These are phyloP conservation scores for Geotrupes spiniger DNA, from an alignment of 2,888 invertebrate species.

Conservation along the genomic window DNA sequence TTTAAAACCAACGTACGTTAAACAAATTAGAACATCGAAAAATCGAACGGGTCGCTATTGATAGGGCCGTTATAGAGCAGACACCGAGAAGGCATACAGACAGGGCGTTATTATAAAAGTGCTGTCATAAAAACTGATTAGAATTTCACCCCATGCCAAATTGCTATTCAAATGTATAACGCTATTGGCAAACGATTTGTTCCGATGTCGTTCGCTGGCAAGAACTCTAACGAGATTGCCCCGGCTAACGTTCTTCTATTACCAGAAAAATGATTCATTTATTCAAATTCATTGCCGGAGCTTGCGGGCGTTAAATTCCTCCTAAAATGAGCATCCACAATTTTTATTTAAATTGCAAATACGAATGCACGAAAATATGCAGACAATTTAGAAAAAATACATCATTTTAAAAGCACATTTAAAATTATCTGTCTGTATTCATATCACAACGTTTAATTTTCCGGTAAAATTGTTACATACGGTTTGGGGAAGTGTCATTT, in stretches of 20 bases:
- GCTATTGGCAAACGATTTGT: conserved; percentile 52
- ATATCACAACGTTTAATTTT: no score
- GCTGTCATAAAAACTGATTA: conserved; percentile 51
- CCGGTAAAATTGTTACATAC: no score
- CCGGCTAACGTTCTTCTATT: conserved; percentile 38
- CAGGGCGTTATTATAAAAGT: conserved; percentile 46
- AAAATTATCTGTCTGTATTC: no score
- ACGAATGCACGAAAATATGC: no score
- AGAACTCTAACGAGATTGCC: conserved; percentile 46
- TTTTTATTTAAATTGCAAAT: no score
- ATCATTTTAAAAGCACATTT: no score
- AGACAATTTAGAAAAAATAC: no score
- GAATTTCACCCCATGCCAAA: conserved; percentile 50
- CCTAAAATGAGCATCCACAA: no score
- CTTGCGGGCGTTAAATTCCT: no score
- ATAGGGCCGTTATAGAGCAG: neutral
- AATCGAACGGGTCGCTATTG: no score
- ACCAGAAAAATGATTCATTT: conserved; percentile 49
- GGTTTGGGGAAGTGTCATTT: no score
- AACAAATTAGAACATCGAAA: no score
- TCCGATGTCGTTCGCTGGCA: conserved; percentile 44
- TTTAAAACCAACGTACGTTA: neutral
- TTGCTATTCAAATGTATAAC: conserved; percentile 52
- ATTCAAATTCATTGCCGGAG: conserved; percentile 40
- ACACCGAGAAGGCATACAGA: neutral